These are phyloP conservation scores for Scartelaos histophorus DNA, from an alignment of 2,113 vertebrate genomes.

Conservation along the genomic window DNA sequence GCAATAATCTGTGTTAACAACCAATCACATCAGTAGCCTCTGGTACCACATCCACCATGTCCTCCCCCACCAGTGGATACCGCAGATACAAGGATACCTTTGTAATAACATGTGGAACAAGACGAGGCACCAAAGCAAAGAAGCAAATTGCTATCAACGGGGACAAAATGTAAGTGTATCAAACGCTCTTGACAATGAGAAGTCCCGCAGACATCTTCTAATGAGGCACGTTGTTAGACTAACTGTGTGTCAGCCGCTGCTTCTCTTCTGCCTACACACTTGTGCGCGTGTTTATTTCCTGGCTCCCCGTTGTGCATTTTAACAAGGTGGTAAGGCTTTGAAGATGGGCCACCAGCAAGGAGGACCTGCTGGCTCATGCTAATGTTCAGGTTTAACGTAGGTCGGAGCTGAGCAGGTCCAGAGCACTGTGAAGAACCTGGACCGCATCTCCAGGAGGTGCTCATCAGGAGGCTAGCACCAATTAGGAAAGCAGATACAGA, in stretches of 20 bases:
- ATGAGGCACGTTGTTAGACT: slow-evolving; percentile 75
- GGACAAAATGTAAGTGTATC: slow-evolving; percentile 72
- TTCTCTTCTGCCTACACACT: slow-evolving; percentile 32
- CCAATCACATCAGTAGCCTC: too few relatives aligned
- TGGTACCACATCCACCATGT: slow-evolving; percentile 20
- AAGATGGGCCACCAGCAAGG: slow-evolving; percentile 56
- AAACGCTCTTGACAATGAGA: slow-evolving; percentile 71
- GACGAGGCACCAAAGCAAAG: slow-evolving; percentile 71
- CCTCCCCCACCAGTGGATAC: neutral
- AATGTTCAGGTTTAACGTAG: neutral
- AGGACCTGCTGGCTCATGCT: neutral
- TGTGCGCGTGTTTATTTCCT: slow-evolving; percentile 69
- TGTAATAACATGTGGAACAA: slow-evolving; percentile 70
- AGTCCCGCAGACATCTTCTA: slow-evolving; percentile 73
- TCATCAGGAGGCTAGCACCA: neutral
- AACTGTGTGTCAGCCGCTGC: slow-evolving; percentile 67
- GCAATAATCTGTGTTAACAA: too few relatives aligned
- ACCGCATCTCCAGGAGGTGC: neutral
- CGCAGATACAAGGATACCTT: slow-evolving; percentile 35
- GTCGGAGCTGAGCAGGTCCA: neutral
- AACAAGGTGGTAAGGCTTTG: slow-evolving; percentile 70
- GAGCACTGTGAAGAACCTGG: neutral
- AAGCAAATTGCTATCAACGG: slow-evolving; percentile 72
- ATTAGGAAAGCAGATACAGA: neutral
- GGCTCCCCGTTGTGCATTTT: slow-evolving; percentile 55